Conservation (phyloP, 1,140 invertebrate species). For the Brachionus manjavacas region DNA sequence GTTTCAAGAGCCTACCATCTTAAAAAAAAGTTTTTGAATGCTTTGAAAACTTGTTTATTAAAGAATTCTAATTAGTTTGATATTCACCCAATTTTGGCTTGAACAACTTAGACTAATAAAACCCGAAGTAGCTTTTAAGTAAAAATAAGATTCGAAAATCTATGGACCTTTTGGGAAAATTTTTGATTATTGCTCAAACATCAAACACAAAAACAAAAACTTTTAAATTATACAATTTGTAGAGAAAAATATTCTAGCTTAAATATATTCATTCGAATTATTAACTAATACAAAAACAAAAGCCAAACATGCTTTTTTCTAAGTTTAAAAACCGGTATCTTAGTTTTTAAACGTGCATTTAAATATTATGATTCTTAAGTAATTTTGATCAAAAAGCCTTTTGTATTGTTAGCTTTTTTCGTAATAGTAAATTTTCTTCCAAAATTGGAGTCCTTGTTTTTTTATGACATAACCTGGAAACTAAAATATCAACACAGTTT, state of each 20-base stretch:
- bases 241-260: background rate
- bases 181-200: background rate
- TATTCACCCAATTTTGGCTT: background rate
- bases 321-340: background rate
- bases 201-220: background rate
- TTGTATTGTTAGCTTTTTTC: background rate
- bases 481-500: background rate
- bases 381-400: background rate
- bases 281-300: background rate
- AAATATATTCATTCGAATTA: background rate
- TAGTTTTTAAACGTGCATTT: background rate
- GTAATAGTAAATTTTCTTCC: background rate
- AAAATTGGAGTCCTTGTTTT: background rate
- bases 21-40: background rate
- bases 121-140: background rate
- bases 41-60: background rate
- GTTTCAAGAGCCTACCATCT: background rate
- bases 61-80: background rate
- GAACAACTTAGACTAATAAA: background rate
- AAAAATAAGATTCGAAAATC: background rate
- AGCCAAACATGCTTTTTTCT: background rate
- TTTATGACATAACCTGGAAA: background rate
- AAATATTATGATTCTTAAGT: background rate
- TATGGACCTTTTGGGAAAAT: background rate
- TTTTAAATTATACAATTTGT: background rate